Conservation (phyloP, 2,797 vertebrate species). For the Pogonophryne albipinna region DNA sequence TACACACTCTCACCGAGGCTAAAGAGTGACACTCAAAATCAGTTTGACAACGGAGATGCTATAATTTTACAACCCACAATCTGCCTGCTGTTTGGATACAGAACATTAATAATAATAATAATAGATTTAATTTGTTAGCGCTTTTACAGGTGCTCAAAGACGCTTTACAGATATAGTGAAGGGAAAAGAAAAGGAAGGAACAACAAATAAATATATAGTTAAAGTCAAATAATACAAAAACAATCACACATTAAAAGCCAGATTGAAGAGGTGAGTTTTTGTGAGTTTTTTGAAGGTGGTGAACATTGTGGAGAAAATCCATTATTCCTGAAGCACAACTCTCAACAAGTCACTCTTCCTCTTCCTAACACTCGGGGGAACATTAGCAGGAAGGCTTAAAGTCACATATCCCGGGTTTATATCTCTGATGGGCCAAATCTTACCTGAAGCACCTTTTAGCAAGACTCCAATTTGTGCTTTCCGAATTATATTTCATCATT, state of each 20-base stretch:
- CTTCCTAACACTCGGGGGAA: slow-evolving; percentile 22
- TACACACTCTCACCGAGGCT: slow-evolving; percentile 2
- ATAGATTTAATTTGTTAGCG: no score
- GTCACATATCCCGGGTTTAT: slow-evolving; percentile 25
- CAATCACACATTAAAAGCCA: no score
- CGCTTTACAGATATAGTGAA: no score
- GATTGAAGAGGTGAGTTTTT: no score
- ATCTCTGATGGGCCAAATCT: slow-evolving; percentile 45
- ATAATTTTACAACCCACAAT: slow-evolving; percentile 32
- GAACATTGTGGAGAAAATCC: slow-evolving; percentile 11
- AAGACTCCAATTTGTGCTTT: slow-evolving; percentile 39
- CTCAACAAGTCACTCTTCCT: slow-evolving; percentile 24
- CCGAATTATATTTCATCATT: slow-evolving; percentile 40
- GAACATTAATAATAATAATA: no score
- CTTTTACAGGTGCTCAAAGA: no score
- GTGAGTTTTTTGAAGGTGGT: no score
- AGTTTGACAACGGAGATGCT: slow-evolving; percentile 27
- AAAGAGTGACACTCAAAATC: slow-evolving; percentile 35
- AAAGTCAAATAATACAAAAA: no score
- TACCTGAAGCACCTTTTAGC: slow-evolving; percentile 41
- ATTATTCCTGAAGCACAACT: slow-evolving; percentile 35
- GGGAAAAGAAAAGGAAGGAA: no score
- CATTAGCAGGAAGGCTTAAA: slow-evolving; percentile 51
- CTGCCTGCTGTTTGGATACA: slow-evolving; percentile 12
- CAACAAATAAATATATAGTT: no score